Evolutionary conservation across 2,888 invertebrate genomes (phyloP).

Genomic region (Eutolmus rufibarbis): DNA sequence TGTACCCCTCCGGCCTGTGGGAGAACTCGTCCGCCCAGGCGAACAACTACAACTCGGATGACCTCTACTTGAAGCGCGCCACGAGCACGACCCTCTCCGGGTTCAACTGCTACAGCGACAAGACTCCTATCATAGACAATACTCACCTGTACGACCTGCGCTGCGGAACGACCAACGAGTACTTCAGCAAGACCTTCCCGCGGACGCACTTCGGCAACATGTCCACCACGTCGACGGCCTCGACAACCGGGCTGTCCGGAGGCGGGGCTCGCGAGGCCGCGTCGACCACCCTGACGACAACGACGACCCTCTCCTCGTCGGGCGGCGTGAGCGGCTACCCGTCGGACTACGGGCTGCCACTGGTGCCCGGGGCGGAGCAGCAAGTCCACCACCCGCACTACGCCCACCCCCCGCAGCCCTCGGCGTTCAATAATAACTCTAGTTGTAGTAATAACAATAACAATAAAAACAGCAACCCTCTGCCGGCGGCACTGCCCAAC

Average conservation of each 20-base stretch:
- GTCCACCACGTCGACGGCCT: conserved; percentile 53
- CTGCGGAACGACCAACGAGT: conserved; percentile 63
- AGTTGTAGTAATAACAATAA: conserved; percentile 35
- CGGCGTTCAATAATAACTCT: conserved; percentile 15
- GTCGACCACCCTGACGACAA: conserved; percentile 58
- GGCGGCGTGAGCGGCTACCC: conserved; percentile 68
- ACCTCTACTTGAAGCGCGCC: conserved; percentile 67
- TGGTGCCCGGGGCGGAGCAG: conserved; percentile 65
- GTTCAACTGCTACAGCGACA: conserved; percentile 72
- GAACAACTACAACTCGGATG: conserved; percentile 52
- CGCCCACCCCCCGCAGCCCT: conserved; percentile 59
- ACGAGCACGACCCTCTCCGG: conserved; percentile 68
- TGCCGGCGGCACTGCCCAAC: conserved; percentile 55
- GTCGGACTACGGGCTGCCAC: conserved; percentile 79
- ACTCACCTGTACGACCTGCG: conserved; percentile 59
- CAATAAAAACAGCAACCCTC: conserved; percentile 52
- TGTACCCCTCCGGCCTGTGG: conserved; percentile 84
- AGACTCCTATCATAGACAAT: conserved; percentile 76
- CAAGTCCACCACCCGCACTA: conserved; percentile 60
- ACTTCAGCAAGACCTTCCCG: conserved; percentile 70
- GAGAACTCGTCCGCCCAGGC: conserved; percentile 61
- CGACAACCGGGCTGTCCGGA: conserved; percentile 5
- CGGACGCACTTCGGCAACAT: conserved; percentile 59
- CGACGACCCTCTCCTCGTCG: conserved; percentile 56
- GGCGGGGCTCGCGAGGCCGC: conserved; percentile 49